These are phyloP conservation scores for Diaprepes abbreviatus DNA, from an alignment of 2,888 invertebrate species.

Conservation along the genomic window DNA sequence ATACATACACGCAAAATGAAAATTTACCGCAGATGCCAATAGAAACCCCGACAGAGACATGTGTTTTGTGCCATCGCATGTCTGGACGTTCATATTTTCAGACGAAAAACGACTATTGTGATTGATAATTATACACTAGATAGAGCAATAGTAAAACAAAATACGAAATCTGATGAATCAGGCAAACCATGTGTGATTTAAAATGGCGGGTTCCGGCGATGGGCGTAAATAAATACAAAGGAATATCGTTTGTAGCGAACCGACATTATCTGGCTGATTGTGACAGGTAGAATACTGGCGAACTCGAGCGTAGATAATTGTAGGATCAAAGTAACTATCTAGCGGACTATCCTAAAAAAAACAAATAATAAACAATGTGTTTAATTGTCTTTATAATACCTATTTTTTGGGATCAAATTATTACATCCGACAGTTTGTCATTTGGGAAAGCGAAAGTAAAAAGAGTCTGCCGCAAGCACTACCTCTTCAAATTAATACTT, in stretches of 20 bases:
- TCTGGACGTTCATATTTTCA: conserved; percentile 10
- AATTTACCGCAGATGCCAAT: conserved; percentile 20
- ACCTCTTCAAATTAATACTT: too few relatives aligned
- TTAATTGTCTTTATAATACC: neutral
- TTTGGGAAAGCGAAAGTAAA: too few relatives aligned
- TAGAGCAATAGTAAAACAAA: conserved; percentile 25
- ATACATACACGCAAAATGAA: conserved; percentile 22
- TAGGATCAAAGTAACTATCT: conserved; percentile 12
- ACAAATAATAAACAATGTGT: conserved; percentile 19
- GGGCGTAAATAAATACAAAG: conserved; percentile 42
- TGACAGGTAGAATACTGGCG: conserved; percentile 21
- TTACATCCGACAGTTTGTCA: too few relatives aligned
- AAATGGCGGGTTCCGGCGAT: conserved; percentile 56
- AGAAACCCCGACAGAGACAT: conserved; percentile 24
- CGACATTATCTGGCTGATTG: conserved; percentile 21
- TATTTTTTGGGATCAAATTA: too few relatives aligned
- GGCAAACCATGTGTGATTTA: conserved; percentile 56
- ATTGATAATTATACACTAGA: conserved; percentile 30
- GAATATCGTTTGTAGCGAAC: conserved; percentile 18
- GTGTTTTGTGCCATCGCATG: conserved; percentile 14
- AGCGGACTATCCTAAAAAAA: conserved; percentile 3
- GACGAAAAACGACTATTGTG: conserved; percentile 17
- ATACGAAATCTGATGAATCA: conserved; percentile 27
- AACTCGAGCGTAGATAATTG: conserved; percentile 39
- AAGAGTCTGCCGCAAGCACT: too few relatives aligned